A percentile compares a stretch with the other conserved stretches of the same genome.
Evolutionary conservation across 2,888 invertebrate genomes (phyloP).

Genomic region (Pristionchus japonicus): DNA sequence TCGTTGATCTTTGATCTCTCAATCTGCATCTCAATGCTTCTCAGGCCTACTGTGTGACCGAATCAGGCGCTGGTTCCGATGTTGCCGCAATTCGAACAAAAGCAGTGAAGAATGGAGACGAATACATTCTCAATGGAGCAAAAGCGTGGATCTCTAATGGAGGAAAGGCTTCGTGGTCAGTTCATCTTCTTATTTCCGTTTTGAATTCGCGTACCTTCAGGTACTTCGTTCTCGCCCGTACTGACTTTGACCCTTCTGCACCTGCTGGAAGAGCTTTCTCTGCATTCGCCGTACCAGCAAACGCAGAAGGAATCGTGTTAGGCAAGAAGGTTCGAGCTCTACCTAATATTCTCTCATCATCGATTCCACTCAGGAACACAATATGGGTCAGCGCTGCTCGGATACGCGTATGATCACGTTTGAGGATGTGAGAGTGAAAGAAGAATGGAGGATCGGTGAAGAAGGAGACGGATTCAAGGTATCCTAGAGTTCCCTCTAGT

Average conservation of each 20-base stretch:
- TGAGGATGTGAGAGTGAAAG: constrained; percentile 94
- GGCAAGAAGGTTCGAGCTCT: constrained; percentile 88
- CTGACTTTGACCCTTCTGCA: constrained; percentile 91
- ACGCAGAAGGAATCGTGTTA: constrained; percentile 87
- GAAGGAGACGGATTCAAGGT: constrained; percentile 95
- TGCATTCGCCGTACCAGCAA: constrained; percentile 94
- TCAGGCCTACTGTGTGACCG: constrained; percentile 89
- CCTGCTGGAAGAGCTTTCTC: constrained; percentile 94
- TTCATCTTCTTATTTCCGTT: neutral
- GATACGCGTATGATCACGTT: constrained; percentile 86
- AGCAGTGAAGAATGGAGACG: constrained; percentile 83
- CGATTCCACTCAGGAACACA: constrained; percentile 58
- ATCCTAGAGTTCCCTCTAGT: neutral
- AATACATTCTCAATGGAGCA: constrained; percentile 92
- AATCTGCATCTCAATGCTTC: neutral
- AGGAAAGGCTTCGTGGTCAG: constrained; percentile 89
- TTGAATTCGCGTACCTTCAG: constrained; percentile 42
- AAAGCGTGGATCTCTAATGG: constrained; percentile 99
- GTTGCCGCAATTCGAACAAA: constrained; percentile 90
- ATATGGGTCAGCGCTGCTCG: constrained; percentile 73
- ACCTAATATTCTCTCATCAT: neutral
- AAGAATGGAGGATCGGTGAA: constrained; percentile 83
- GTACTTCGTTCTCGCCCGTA: constrained; percentile 92
- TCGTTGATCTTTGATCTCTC: constrained; percentile 19
- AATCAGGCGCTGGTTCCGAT: constrained; percentile 95